phyloP scores from a whole-genome alignment of 2,888 invertebrate species.

The Byasa hedistus region DNA sequence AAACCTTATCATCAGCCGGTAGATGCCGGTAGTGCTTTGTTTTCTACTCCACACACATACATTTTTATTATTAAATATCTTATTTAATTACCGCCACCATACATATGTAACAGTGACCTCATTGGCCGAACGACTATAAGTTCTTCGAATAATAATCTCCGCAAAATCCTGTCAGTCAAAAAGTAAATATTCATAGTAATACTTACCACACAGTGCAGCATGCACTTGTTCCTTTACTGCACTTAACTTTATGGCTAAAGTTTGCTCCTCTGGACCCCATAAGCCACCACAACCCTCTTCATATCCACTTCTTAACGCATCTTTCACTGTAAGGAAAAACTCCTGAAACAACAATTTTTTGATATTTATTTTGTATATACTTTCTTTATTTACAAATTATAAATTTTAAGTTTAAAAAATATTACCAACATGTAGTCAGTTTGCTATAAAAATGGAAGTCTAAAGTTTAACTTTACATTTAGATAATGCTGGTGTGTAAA shows the following conservation, averaged over 20 bases:
- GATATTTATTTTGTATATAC: background rate
- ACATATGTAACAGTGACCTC: no score
- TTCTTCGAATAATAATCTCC: no score
- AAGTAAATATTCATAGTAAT: conserved; percentile 9
- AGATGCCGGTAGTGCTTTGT: no score
- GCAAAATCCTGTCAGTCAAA: no score
- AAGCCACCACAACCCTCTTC: conserved; percentile 74
- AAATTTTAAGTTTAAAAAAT: background rate
- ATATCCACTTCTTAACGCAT: conserved; percentile 80
- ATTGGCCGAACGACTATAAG: no score
- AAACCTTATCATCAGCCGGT: background rate
- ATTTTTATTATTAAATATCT: no score
- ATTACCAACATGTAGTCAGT: background rate
- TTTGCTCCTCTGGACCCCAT: conserved; percentile 86
- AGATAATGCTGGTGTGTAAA: no score
- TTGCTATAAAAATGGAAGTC: background rate
- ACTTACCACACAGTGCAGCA: conserved; percentile 89
- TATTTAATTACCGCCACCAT: no score
- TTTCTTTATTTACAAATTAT: background rate
- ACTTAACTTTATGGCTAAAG: conserved; percentile 83
- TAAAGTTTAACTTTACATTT: no score
- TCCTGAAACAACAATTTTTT: conserved; percentile 79
- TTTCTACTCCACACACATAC: no score
- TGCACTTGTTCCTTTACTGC: conserved; percentile 85
- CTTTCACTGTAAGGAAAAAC: conserved; percentile 96